Evolutionary conservation across 2,888 invertebrate genomes (phyloP).

Genomic region (Lottia scabra): DNA sequence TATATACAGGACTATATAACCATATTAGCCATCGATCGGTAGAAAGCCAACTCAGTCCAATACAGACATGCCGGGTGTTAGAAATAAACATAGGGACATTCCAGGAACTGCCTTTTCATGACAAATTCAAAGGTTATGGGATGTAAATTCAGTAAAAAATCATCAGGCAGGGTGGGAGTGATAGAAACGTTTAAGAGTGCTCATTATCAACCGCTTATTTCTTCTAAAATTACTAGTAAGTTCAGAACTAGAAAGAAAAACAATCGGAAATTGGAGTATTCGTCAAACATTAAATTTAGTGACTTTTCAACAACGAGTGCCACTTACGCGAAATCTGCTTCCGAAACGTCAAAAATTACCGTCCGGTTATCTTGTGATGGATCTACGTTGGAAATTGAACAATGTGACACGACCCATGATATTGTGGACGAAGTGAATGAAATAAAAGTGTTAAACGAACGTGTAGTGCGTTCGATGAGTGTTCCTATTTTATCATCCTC

Average conservation of each 20-base stretch:
- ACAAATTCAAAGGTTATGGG: not conserved
- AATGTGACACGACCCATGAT: conserved; percentile 30
- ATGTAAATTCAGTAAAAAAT: not conserved
- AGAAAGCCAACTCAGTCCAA: too few relatives aligned
- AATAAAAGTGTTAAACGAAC: not conserved
- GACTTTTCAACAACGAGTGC: conserved; percentile 38
- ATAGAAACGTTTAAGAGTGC: not conserved
- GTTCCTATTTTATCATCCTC: not conserved
- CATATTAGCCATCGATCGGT: too few relatives aligned
- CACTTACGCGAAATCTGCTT: conserved; percentile 34
- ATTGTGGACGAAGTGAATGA: too few relatives aligned
- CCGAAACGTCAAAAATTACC: conserved; percentile 44
- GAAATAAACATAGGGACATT: too few relatives aligned
- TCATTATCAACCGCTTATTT: not conserved
- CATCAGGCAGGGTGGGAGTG: not conserved
- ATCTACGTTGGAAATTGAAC: conserved; percentile 48
- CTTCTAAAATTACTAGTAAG: not conserved
- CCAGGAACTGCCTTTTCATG: too few relatives aligned
- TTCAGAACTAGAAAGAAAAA: not conserved
- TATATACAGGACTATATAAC: too few relatives aligned
- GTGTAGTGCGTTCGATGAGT: not conserved
- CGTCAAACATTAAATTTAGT: conserved; percentile 19
- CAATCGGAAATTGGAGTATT: conserved; percentile 15
- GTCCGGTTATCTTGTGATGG: conserved; percentile 49
- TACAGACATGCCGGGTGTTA: too few relatives aligned